Base-by-base conservation (phyloP, 2,888 invertebrate genomes). In the Pimpla rufipes region DNA sequence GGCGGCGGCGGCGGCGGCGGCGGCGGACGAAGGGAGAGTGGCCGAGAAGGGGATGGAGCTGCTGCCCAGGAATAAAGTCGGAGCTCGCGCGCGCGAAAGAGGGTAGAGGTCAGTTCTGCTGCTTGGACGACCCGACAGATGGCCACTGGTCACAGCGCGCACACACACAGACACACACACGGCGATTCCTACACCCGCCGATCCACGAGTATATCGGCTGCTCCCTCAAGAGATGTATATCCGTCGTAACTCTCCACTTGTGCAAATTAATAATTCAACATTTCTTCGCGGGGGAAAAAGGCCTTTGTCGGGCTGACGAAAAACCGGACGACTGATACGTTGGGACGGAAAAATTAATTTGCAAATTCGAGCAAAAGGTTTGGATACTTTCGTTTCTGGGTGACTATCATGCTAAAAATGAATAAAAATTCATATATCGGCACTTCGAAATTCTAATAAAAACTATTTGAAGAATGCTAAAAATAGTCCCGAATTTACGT, bases 121-220 rank as follows among this genome's bases (percentile, higher is more conserved):
- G 87, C 90, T 84, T 86, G 87, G 86, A 87, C 86, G 86, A 88
- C 71, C 90, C 93, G 90, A 90, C 92, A 93, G 92, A 93, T 92
- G 93, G 93, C 92, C 90, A 83, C 88, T 92, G 90, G 90, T 90
- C 91, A 90, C 37, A 37, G 37, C 16, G 16, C 18, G 37, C 40
- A 37, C 37, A 37, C 23, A 21, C 37, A 37, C 47, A n/a, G 2
- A n/a, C 47, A 87, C 86, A 75, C 55, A 29, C n/a, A 82, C 81
- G 83, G 80, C 67, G 85, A 85, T 81, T 86, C 88, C 80, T 73
- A 84, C 85, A 82, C 87, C 86, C 83, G 85, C 78, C 79, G 77
- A 85, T 18, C 21, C 64, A 52, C 29, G 8, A 47, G 16, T 55
- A 13, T 47, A n/a, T 47, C 37, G 11, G 23, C 74, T 67, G n/a